Conservation (phyloP, 1,140 invertebrate species). For the Pemphigus obesinymphae region DNA sequence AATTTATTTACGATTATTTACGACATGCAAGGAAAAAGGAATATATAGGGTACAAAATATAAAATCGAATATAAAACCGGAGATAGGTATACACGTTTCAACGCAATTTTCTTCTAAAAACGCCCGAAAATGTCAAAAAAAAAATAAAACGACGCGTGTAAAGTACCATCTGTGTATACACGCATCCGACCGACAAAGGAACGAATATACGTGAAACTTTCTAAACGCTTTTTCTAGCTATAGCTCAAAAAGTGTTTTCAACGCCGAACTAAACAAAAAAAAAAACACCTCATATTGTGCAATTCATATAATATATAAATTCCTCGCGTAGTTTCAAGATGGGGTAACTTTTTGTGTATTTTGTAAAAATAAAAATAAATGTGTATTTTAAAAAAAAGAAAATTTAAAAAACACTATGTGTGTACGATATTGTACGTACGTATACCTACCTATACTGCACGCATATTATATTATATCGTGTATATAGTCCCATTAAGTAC, state of each 20-base stretch:
- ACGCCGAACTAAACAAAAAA: background rate
- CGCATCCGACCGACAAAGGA: background rate
- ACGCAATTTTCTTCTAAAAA: too few species aligned
- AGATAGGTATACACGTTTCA: too few species aligned
- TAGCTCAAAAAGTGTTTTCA: background rate
- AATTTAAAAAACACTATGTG: background rate
- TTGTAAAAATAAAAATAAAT: background rate
- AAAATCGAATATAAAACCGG: too few species aligned
- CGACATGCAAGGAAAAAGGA: too few species aligned
- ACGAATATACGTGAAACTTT: background rate
- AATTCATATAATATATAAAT: too few species aligned
- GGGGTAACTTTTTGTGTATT: background rate
- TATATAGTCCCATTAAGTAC: conserved; percentile 1
- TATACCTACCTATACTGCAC: background rate
- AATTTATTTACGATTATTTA: too few species aligned
- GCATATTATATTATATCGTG: background rate
- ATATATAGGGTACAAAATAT: too few species aligned
- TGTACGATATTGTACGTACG: conserved; percentile 9
- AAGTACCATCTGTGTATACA: background rate
- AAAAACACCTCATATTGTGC: background rate
- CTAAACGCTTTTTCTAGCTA: background rate
- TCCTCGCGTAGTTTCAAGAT: background rate
- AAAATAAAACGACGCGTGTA: too few species aligned
- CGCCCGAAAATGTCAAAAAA: too few species aligned
- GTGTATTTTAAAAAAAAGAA: background rate